Conservation (phyloP, 1,140 invertebrate genomes). For the Archivesica marissinica region DNA sequence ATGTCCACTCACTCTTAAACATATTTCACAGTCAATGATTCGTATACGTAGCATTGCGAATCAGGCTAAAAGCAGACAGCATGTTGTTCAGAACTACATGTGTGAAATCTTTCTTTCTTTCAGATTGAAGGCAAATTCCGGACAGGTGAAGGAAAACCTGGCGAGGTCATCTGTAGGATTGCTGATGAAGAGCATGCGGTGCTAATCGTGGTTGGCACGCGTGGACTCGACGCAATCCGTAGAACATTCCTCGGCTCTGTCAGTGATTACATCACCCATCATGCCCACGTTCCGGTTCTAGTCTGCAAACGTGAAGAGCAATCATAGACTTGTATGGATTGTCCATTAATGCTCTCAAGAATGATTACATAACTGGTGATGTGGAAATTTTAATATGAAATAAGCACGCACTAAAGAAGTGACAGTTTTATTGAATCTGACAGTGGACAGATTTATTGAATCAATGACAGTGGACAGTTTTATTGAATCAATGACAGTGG, state of each 20-base stretch:
- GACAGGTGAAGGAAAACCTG: constrained; percentile 62
- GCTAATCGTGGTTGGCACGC: constrained; percentile 72
- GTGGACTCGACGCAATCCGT: constrained; percentile 71
- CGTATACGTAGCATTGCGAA: background rate
- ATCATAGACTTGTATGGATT: too few species aligned
- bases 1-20: background rate
- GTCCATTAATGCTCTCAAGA: too few species aligned
- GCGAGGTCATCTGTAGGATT: constrained; percentile 65
- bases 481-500: too few species aligned
- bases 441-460: too few species aligned
- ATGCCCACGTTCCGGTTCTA: constrained; percentile 70
- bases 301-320: constrained; percentile 63
- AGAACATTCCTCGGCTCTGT: constrained; percentile 74
- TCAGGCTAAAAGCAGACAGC: background rate
- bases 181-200: constrained; percentile 69
- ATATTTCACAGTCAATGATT: background rate
- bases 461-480: too few species aligned
- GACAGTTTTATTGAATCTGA: too few species aligned
- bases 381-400: too few species aligned
- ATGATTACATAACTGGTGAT: too few species aligned
- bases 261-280: constrained; percentile 74
- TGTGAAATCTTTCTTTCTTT: background rate
- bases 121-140: constrained; percentile 44
- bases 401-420: too few species aligned
- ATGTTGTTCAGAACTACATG: background rate